A percentile compares a stretch with the other conserved stretches of the same genome.
These are phyloP conservation scores for Aurelia sp. DNA, from an alignment of 30 jellyfish, hydroid and myxozoan genomes.

Conservation along the genomic window DNA sequence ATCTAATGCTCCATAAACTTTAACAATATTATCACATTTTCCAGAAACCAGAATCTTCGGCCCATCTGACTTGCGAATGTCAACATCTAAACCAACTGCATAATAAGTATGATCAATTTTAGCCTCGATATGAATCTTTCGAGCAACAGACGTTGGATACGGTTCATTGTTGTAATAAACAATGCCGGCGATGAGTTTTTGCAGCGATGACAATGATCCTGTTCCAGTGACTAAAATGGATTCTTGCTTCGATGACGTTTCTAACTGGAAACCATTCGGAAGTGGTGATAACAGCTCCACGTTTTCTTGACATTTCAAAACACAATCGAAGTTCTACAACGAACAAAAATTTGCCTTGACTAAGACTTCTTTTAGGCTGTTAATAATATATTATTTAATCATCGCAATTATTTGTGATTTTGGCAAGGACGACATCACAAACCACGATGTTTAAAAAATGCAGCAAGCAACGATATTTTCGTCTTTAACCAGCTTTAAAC, in stretches of 20 bases:
- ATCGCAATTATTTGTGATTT: too few relatives aligned
- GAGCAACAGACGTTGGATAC: constrained; percentile 50
- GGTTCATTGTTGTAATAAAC: constrained; percentile 59
- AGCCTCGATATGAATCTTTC: constrained; percentile 31
- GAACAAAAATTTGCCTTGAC: too few relatives aligned
- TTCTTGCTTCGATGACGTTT: constrained; percentile 3
- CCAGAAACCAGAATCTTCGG: constrained; percentile 62
- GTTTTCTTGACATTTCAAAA: constrained; percentile 55
- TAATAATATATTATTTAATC: too few relatives aligned
- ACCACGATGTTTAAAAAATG: too few relatives aligned
- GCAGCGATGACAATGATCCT: constrained; percentile 45
- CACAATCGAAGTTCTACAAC: constrained; percentile 49
- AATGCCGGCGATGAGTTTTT: constrained; percentile 33
- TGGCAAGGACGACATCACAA: too few relatives aligned
- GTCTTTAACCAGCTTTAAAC: too few relatives aligned
- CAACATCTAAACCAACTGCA: constrained; percentile 37
- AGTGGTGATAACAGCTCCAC: constrained; percentile 27
- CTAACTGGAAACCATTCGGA: constrained; percentile 49
- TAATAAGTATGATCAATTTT: constrained; percentile 20
- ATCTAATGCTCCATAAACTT: constrained; percentile 11
- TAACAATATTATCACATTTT: constrained; percentile 35
- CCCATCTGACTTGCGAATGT: constrained; percentile 27
- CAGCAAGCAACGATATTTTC: too few relatives aligned
- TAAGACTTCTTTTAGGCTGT: too few relatives aligned
- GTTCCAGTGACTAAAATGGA: constrained; percentile 27